phyloP scores from a whole-genome alignment of 2,888 invertebrate genomes.

The Cephonodes hylas region DNA sequence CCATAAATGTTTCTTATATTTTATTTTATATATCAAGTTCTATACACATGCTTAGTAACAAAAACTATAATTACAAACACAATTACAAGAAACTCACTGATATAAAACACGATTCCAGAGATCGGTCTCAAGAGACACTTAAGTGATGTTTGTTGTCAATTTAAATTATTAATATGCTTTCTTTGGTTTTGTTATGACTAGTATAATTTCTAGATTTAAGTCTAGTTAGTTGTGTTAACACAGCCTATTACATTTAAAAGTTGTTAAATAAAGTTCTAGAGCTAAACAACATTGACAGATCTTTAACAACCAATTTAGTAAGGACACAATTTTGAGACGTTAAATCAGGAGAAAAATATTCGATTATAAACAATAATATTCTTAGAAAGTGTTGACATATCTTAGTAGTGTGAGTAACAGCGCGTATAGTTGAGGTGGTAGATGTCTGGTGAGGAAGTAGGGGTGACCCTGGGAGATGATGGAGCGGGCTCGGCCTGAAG shows the following conservation, averaged over 20 bases:
- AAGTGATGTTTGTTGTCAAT: too few relatives aligned
- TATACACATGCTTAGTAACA: neutral
- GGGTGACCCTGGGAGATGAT: constrained; percentile 66
- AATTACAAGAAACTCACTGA: neutral
- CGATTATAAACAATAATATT: neutral
- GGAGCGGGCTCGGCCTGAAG: constrained; percentile 45
- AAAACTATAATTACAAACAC: neutral
- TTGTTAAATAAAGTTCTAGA: too few relatives aligned
- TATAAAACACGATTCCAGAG: neutral
- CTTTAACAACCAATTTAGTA: too few relatives aligned
- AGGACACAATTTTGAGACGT: too few relatives aligned
- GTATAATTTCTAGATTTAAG: too few relatives aligned
- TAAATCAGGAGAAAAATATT: neutral
- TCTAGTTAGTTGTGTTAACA: too few relatives aligned
- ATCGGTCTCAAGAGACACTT: too few relatives aligned
- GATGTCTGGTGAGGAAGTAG: constrained; percentile 56
- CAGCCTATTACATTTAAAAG: too few relatives aligned
- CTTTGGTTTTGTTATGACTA: too few relatives aligned
- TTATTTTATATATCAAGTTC: neutral
- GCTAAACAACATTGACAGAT: too few relatives aligned
- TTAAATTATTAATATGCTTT: too few relatives aligned
- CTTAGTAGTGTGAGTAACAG: constrained; percentile 55
- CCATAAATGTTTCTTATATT: neutral
- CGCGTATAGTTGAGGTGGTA: constrained; percentile 65
- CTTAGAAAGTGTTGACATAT: constrained; percentile 52